Conservation (phyloP, 2,797 vertebrate genomes). For the Mus spretus region DNA sequence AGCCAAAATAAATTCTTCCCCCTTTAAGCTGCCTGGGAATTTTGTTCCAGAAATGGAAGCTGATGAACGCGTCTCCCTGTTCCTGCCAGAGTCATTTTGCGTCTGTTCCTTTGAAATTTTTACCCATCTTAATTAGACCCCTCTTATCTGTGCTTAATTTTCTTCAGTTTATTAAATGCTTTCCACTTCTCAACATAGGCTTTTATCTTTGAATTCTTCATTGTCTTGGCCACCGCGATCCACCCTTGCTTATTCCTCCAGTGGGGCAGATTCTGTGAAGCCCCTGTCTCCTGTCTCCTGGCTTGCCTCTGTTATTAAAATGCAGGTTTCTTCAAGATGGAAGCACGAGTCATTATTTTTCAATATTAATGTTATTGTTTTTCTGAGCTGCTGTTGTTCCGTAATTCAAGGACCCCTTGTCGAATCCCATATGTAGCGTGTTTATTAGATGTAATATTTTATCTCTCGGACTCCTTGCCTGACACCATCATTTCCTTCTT, state of each 20-base stretch:
- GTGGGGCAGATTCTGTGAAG: not conserved
- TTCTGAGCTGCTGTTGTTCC: conserved; percentile 84
- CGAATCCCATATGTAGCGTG: conserved; percentile 94
- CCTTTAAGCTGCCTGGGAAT: not conserved
- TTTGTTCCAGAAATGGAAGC: not conserved
- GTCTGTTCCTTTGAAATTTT: too few species aligned
- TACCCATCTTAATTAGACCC: not conserved
- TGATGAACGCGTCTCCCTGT: accelerated
- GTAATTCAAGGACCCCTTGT: conserved; percentile 86
- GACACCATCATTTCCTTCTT: conserved; percentile 97
- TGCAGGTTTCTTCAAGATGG: conserved; percentile 67
- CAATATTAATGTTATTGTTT: conserved; percentile 87
- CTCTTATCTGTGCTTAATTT: not conserved
- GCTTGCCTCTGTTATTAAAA: conserved; percentile 80
- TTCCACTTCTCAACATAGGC: not conserved
- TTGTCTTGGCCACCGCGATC: not conserved
- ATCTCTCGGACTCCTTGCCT: conserved; percentile 95
- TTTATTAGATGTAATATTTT: conserved; percentile 99
- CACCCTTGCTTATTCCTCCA: not conserved
- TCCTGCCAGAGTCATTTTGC: not conserved
- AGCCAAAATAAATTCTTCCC: not conserved
- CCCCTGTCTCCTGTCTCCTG: conserved; percentile 60
- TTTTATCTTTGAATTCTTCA: not conserved
- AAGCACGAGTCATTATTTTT: conserved; percentile 84
- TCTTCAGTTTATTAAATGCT: not conserved